Evolutionary conservation across 1,140 invertebrate species (phyloP), one percentile per base, ranked within the genome.

Genomic region (Danaus melanippus): DNA sequence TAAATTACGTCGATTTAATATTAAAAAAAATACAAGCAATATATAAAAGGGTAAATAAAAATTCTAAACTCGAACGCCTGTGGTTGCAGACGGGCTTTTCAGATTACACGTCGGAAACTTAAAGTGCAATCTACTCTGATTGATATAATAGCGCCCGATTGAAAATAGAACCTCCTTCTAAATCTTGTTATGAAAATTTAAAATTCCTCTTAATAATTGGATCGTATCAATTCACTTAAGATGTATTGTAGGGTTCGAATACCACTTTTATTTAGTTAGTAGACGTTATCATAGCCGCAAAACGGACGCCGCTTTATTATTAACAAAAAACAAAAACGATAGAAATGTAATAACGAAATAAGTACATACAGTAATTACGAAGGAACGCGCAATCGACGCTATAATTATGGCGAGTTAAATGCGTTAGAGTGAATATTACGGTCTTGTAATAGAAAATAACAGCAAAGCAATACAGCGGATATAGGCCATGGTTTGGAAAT

Each of bases 381-480:
- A 40, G 8, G 2, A 49, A 49, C 41, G 12, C 48, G 11, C 41
- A 40, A 41, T 39, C 61, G 45, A 41, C 49, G 46, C 65, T 68
- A 75, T 74, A 76, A 78, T 79, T 74, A 71, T 58, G 45, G 46
- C 54, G 56, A 62, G 69, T 69, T 73, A 75, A 79, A 64, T 67
- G 68, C 64, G 72, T 74, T 67, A 74, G 69, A 77, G 71, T 70
- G 74, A 79, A 69, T 54, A 53, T 11, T 21, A 49, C 69, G 66
- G 64, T 76, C 74, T 74, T 74, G 69, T 78, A 66, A 72, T 71
- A 73, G 57, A 64, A 32, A 57, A 68, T 69, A 66, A 53, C 51
- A 47, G 54, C 43, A 4, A 2, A 32, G 21, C 21, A 32, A 32
- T 32, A 32, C 21, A 32, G 21, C 6, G 21, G 21, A 32, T 32